Base-by-base conservation (phyloP, 2,888 invertebrate species). In the Anthophora plumipes region DNA sequence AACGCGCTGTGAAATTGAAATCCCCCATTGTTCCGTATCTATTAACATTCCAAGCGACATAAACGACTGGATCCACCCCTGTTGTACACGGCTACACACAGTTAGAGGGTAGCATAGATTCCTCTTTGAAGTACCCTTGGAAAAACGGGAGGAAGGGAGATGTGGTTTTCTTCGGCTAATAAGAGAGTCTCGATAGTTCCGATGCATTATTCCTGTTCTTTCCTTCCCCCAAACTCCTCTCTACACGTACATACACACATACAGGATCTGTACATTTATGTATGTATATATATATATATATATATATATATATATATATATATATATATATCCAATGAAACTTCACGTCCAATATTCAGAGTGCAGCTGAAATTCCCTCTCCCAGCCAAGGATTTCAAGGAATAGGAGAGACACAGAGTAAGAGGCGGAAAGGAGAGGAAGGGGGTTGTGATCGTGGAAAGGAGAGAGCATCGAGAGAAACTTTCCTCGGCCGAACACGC, bases 341-440 rank as follows among this genome's bases (percentile, higher is more conserved):
- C 78, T 73, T 82, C 74, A 71, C 48, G 52, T 80, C 86, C 83
- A 85, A 86, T 86, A 85, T 86, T 86, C 87, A 78, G 74, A 77
- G 80, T 66, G 64, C 61, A 72, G 69, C 74, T 71, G 76, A 78
- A 86, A 85, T 83, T 75, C 71, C 52, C 77, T n/a, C 54, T 64
- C 14, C 46, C 61, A 68, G 71, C 66, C 55, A 73, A n/a, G 78
- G 84, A 87, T 87, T 82, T 80, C 80, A 76, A 79, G 73, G 60
- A 46, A 31, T n/a, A n/a, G n/a, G 41, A 37, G 43, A 63, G n/a
- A 59, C 17, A 12, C 12, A 31, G 12, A 14, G 57, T 22, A 14
- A 43, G 61, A 41, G 52, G 14, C 22, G 17, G 57, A 59, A n/a
- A 63, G 43, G 39, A 8, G 22, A 11, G 22, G 57, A 70, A 31